Conservation (phyloP, 2,888 invertebrate genomes). For the Apamea monoglypha region DNA sequence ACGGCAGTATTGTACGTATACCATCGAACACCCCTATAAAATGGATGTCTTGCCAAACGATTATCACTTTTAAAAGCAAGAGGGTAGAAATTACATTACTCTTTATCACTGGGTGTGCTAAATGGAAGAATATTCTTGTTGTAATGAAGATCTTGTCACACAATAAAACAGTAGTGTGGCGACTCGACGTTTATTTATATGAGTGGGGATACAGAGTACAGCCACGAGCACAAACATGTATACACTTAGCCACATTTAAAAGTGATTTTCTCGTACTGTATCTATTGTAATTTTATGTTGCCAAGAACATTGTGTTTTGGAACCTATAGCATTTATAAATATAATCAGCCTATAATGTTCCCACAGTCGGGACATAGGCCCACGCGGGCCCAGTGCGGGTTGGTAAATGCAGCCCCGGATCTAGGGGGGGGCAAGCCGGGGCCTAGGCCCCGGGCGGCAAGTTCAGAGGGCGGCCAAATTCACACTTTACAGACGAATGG, state of each 20-base stretch:
- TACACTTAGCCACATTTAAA: neutral
- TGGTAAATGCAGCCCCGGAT: too few species aligned
- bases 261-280: neutral
- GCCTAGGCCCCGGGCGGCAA: too few species aligned
- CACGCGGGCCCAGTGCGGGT: too few species aligned
- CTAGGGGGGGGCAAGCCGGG: too few species aligned
- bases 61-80: neutral
- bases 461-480: too few species aligned
- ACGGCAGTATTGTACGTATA: neutral
- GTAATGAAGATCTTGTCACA: neutral
- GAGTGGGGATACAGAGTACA: neutral
- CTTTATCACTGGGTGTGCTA: neutral
- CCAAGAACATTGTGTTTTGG: neutral
- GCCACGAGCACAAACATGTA: neutral
- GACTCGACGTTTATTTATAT: neutral
- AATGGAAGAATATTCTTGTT: conserved; percentile 8
- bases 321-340: neutral
- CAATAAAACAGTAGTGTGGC: neutral
- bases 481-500: too few species aligned
- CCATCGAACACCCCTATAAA: neutral
- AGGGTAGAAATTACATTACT: neutral
- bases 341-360: too few species aligned
- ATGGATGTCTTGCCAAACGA: neutral
- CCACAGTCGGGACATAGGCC: too few species aligned
- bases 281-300: neutral